Percentiles rank a stretch among this genome's conserved stretches.
Conservation (phyloP, 2,113 vertebrate species). For the Synodontis membranacea region DNA sequence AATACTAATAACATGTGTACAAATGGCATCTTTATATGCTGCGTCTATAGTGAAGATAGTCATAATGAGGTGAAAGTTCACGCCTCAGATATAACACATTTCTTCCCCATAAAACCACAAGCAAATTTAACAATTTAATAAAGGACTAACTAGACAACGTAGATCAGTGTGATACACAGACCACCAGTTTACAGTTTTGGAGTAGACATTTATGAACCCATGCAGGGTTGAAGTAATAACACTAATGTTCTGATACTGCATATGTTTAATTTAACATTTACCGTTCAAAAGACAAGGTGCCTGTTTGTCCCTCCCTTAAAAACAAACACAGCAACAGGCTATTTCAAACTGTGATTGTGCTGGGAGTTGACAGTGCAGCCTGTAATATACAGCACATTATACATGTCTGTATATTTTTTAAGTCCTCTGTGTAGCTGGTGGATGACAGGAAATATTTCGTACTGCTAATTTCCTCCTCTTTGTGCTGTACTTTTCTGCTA, state of each 20-base stretch:
- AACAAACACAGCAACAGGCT: conserved; percentile 10
- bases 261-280: conserved; percentile 15
- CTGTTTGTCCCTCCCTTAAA: conserved; percentile 20
- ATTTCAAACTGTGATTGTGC: conserved; percentile 20
- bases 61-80: conserved; percentile 25
- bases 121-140: conserved; percentile 1
- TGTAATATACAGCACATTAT: conserved; percentile 26
- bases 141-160: conserved; percentile 5
- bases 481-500: conserved; percentile 25
- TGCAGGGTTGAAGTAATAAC: conserved; percentile 6
- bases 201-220: background rate
- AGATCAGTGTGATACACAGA: conserved; percentile 28
- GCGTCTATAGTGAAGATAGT: conserved; percentile 40
- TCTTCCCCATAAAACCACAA: conserved; percentile 15
- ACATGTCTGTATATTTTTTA: conserved; percentile 3
- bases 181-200: background rate
- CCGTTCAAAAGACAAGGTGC: conserved; percentile 39
- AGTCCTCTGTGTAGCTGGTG: conserved; percentile 9
- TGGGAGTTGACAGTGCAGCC: conserved; percentile 11
- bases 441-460: conserved; percentile 30
- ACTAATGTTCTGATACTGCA: conserved; percentile 34
- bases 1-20: conserved; percentile 41
- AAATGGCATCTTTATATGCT: conserved; percentile 40
- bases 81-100: conserved; percentile 4
- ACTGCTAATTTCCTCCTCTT: conserved; percentile 20